Conservation (phyloP, 2,888 invertebrate species). For the Celastrina argiolus region DNA sequence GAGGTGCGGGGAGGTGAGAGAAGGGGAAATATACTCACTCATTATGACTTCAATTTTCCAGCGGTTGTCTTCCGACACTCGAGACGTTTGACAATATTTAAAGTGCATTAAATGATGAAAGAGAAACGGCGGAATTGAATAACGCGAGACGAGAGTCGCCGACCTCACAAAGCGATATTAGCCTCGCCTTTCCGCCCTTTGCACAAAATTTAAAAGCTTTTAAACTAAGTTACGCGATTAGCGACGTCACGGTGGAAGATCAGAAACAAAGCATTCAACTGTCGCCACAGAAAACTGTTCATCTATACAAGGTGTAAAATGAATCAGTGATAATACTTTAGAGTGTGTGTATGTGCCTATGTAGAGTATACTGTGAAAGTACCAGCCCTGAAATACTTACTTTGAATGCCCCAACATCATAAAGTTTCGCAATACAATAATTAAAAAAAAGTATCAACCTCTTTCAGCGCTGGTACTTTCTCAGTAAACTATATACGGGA, state of each 20-base stretch:
- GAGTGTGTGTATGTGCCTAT: no score
- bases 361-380: no score
- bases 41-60: not conserved
- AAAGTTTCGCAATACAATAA: no score
- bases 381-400: no score
- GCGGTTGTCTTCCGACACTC: not conserved
- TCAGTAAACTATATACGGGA: no score
- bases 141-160: not conserved
- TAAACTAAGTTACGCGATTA: not conserved
- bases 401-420: no score
- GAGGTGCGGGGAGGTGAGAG: no score
- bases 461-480: no score
- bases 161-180: not conserved
- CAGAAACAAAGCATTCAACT: not conserved
- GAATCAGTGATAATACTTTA: no score
- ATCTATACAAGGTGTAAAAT: no score
- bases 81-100: conserved; percentile 1
- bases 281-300: no score
- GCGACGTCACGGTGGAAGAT: not conserved
- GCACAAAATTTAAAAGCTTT: not conserved
- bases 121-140: conserved; percentile 2
- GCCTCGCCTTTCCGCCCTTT: not conserved
- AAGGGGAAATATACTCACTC: not conserved
- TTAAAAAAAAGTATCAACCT: no score
- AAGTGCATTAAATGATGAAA: conserved; percentile 6